These are phyloP conservation scores for Clytia hemisphaerica DNA, from an alignment of 30 jellyfish, hydroid and myxozoan species.

Conservation along the genomic window DNA sequence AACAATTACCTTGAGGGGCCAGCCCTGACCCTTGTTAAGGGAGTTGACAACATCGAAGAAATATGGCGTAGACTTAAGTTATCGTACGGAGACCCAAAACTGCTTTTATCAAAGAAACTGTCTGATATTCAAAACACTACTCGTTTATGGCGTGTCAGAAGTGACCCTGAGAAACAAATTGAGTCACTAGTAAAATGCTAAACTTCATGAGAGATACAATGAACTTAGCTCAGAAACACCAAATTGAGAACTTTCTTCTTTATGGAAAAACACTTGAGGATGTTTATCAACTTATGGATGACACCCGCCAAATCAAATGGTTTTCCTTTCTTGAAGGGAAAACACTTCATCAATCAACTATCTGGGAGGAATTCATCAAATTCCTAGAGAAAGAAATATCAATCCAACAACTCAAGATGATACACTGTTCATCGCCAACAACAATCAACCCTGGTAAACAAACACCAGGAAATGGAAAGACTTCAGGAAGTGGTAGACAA, in stretches of 20 bases:
- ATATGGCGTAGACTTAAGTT: conserved; percentile 5
- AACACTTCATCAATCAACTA: background rate
- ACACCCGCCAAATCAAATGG: conserved; percentile 1
- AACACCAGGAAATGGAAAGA: no score
- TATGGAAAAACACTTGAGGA: background rate
- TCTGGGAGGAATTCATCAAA: background rate
- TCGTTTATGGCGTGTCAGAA: background rate
- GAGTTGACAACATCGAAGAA: background rate
- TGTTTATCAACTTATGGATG: background rate
- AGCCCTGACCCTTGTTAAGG: conserved; percentile 2
- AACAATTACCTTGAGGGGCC: background rate
- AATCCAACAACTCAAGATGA: background rate
- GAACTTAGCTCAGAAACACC: background rate
- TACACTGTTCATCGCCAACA: background rate
- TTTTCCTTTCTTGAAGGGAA: background rate
- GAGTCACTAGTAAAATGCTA: background rate
- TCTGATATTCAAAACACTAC: background rate
- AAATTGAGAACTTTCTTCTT: background rate
- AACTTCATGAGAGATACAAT: conserved; percentile 3
- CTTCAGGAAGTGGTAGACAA: no score
- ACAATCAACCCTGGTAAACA: no score
- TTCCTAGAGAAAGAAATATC: background rate
- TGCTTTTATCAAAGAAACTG: conserved; percentile 2
- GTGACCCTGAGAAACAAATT: background rate
- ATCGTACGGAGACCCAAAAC: background rate